phyloP scores from a whole-genome alignment of 2,888 invertebrate genomes.

The Brassicogethes aeneus region DNA sequence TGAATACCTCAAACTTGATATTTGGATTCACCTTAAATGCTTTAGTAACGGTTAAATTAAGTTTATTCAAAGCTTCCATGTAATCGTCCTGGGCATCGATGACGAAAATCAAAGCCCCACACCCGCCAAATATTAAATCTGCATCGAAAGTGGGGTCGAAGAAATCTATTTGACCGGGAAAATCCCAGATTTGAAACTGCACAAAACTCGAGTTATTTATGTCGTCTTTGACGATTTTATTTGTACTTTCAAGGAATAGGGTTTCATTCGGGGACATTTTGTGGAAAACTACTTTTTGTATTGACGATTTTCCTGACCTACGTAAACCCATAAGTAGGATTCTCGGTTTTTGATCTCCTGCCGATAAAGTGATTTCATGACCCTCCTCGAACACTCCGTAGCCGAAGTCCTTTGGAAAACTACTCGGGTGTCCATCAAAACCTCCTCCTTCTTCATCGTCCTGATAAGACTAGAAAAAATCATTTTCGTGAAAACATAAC shows the following conservation, averaged over 20 bases:
- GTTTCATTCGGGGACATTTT: constrained; percentile 99
- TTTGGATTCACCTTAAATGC: constrained; percentile 92
- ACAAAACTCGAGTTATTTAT: constrained; percentile 97
- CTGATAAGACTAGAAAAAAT: constrained; percentile 36
- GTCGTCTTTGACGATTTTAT: constrained; percentile 97
- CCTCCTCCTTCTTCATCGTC: constrained; percentile 40
- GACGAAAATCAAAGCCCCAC: constrained; percentile 96
- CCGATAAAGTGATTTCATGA: constrained; percentile 53
- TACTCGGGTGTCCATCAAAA: constrained; percentile 47
- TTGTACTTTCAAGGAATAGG: constrained; percentile 94
- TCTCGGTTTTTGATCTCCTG: constrained; percentile 80
- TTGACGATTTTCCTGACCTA: constrained; percentile 98
- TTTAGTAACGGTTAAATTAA: constrained; percentile 88
- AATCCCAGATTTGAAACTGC: constrained; percentile 99
- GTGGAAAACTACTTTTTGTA: constrained; percentile 99
- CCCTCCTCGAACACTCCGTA: constrained; percentile 84
- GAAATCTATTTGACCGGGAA: constrained; percentile 98
- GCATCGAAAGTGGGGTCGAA: constrained; percentile 95
- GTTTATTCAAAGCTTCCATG: constrained; percentile 86
- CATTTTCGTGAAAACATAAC: too few species aligned
- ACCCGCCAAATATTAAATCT: constrained; percentile 93
- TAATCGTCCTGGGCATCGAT: constrained; percentile 99
- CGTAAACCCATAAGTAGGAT: constrained; percentile 92
- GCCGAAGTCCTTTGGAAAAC: constrained; percentile 88
- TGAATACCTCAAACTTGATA: constrained; percentile 97